phyloP scores from a whole-genome alignment of 2,888 invertebrate species.

The Aphidoletes aphidimyza region DNA sequence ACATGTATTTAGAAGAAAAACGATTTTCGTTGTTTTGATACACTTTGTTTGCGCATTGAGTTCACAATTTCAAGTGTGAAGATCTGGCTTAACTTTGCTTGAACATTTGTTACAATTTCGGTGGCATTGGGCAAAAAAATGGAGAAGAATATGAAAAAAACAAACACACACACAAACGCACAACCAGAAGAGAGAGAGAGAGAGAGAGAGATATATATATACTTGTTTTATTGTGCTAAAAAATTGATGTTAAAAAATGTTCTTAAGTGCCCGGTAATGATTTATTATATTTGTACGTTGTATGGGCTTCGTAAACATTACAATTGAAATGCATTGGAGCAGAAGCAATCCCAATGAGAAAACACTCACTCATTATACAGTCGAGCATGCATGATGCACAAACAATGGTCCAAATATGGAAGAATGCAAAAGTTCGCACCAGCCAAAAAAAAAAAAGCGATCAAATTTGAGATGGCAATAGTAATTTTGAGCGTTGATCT shows the following conservation, averaged over 20 bases:
- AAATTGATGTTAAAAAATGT: constrained; percentile 18
- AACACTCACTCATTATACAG: not conserved
- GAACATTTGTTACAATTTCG: not conserved
- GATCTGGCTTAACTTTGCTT: not conserved
- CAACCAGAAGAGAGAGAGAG: not conserved
- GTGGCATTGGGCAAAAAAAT: not conserved
- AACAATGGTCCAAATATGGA: not conserved
- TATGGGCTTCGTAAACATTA: not conserved
- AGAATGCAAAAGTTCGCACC: constrained; percentile 23
- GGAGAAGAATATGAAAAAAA: too few relatives aligned
- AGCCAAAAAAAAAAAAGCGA: not conserved
- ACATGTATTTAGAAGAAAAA: constrained; percentile 3
- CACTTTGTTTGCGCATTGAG: not conserved
- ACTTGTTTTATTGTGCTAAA: constrained; percentile 18
- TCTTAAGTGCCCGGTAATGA: constrained; percentile 42
- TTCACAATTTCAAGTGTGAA: constrained; percentile 46
- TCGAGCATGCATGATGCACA: not conserved
- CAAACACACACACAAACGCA: too few relatives aligned
- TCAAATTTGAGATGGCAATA: not conserved
- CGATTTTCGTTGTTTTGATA: constrained; percentile 44
- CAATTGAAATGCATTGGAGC: not conserved
- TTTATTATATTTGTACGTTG: constrained; percentile 26
- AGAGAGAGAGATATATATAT: not conserved
- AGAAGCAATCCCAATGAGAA: not conserved
- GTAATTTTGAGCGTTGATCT: constrained; percentile 4